These are phyloP conservation scores for Alectura lathami DNA, from an alignment of 2,113 vertebrate genomes.

Conservation along the genomic window DNA sequence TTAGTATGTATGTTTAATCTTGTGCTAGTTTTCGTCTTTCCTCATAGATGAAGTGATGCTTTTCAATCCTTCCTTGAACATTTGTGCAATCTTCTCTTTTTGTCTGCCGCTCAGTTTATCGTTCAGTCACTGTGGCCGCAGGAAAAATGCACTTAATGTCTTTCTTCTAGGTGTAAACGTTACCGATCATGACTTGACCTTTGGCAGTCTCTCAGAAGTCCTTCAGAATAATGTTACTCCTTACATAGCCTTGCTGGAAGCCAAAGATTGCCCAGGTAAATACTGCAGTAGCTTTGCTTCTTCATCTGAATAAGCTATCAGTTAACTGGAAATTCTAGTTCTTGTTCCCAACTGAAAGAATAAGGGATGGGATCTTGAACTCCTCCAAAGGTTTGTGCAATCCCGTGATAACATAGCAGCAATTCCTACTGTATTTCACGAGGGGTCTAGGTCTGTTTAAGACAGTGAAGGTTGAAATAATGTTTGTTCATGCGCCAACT, in stretches of 20 bases:
- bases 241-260: constrained; percentile 85
- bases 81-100: background rate
- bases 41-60: background rate
- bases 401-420: background rate
- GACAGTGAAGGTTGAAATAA: background rate
- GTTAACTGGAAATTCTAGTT: background rate
- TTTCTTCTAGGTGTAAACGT: constrained; percentile 88
- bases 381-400: background rate
- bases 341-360: background rate
- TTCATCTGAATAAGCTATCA: background rate
- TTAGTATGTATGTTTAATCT: background rate
- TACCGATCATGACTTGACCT: constrained; percentile 92
- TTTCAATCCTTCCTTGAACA: background rate
- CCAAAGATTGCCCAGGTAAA: constrained; percentile 89
- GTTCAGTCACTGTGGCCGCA: background rate
- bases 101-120: background rate
- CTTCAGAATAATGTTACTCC: constrained; percentile 86
- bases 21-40: background rate
- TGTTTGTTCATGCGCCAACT: background rate
- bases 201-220: constrained; percentile 85
- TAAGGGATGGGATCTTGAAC: background rate
- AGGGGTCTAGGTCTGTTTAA: background rate
- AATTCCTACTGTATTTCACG: background rate
- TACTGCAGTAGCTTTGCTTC: background rate
- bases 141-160: background rate